phyloP scores from a whole-genome alignment of 2,113 vertebrate species.

The Tachycineta bicolor region DNA sequence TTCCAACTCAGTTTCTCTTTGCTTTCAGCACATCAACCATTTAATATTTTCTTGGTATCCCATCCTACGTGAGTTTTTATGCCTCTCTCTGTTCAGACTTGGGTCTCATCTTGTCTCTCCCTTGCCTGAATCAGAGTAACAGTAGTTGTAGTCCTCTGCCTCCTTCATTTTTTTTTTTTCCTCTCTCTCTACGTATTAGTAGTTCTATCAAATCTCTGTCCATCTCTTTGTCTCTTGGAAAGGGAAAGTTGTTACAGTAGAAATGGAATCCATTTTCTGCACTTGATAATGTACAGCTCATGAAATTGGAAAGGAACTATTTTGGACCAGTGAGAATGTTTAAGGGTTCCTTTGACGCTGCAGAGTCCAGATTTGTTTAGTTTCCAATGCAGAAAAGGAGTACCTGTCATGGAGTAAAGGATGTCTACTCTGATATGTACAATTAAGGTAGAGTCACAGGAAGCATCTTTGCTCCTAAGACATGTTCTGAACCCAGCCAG shows the following conservation, averaged over 20 bases:
- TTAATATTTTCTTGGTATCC: not conserved
- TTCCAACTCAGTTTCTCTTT: not conserved
- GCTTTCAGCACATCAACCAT: not conserved
- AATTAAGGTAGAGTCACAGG: not conserved
- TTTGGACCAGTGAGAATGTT: not conserved
- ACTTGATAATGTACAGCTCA: not conserved
- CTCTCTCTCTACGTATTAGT: not conserved
- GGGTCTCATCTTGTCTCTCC: not conserved
- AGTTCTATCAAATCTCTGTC: not conserved
- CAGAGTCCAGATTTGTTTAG: not conserved
- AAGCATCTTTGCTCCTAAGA: not conserved
- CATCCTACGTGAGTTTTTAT: not conserved
- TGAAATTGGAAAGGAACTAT: not conserved
- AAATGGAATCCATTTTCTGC: not conserved
- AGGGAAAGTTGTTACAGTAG: not conserved
- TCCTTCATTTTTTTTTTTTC: not conserved
- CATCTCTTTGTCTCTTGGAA: not conserved
- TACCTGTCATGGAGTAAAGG: not conserved
- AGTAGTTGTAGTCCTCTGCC: not conserved
- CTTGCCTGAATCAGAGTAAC: not conserved
- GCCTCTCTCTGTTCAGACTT: not conserved
- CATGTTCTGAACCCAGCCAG: not conserved
- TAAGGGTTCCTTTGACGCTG: not conserved
- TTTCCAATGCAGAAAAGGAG: not conserved
- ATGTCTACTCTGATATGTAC: fast-evolving